Conservation (phyloP, 2,113 vertebrate genomes). For the Brachirus orientalis region DNA sequence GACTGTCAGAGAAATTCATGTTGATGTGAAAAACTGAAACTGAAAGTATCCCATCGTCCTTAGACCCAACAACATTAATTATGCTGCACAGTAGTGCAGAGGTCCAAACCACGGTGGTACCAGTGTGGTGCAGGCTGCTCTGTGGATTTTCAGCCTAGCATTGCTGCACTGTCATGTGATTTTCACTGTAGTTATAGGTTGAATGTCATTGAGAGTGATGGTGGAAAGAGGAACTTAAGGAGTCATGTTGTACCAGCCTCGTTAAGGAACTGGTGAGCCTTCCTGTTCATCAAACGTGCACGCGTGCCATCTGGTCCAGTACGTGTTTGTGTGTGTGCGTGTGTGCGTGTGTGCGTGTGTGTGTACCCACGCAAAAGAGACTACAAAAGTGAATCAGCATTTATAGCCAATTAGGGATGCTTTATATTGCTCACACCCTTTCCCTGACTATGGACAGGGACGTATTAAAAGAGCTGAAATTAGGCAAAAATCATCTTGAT, state of each 20-base stretch:
- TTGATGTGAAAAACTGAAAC: conserved; percentile 2
- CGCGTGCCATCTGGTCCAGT: conserved; percentile 66
- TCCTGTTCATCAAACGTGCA: conserved; percentile 65
- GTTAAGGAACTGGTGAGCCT: conserved; percentile 68
- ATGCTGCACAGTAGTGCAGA: conserved; percentile 1
- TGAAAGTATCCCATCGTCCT: background rate
- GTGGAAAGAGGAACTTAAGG: conserved; percentile 44
- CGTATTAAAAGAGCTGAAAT: conserved; percentile 64
- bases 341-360: conserved; percentile 12
- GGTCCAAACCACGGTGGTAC: conserved; percentile 28
- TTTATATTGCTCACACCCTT: conserved; percentile 66
- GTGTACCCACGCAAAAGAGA: conserved; percentile 22
- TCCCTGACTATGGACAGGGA: conserved; percentile 55
- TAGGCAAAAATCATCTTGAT: conserved; percentile 70
- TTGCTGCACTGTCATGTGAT: conserved; percentile 63
- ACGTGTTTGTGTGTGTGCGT: conserved; percentile 1
- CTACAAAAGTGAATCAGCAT: conserved; percentile 48
- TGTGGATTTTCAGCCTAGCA: conserved; percentile 44
- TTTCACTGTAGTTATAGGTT: conserved; percentile 46
- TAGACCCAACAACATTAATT: too few relatives aligned
- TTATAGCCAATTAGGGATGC: conserved; percentile 72
- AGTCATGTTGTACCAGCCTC: conserved; percentile 67
- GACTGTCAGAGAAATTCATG: conserved; percentile 5
- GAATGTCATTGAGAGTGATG: conserved; percentile 56
- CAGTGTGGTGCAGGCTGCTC: conserved; percentile 10